Evolutionary conservation across 2,888 invertebrate species (phyloP).

Genomic region (Kryphioiulus occultus): DNA sequence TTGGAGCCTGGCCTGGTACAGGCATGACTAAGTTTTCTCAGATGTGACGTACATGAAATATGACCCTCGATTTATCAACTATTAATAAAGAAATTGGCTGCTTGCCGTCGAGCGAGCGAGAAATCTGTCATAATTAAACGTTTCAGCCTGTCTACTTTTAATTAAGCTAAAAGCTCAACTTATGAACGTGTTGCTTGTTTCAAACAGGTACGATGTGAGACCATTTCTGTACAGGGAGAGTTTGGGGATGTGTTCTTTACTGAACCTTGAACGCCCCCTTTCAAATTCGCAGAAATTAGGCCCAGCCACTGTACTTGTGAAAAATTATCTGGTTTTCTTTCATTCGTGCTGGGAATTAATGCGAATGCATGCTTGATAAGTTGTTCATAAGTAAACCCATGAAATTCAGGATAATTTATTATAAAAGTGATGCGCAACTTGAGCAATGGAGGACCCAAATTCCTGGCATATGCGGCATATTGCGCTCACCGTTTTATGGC

Average conservation of each 20-base stretch:
- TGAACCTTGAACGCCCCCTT: too few relatives aligned
- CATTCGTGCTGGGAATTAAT: neutral
- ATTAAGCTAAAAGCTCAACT: neutral
- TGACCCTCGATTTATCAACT: neutral
- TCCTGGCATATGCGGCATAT: neutral
- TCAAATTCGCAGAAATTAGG: too few relatives aligned
- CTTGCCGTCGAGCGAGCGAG: neutral
- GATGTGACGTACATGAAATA: neutral
- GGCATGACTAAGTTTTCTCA: neutral
- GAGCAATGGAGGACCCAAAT: neutral
- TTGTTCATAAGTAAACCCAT: neutral
- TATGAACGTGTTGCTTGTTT: neutral
- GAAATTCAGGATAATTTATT: neutral
- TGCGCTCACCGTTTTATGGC: neutral
- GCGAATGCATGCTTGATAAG: neutral
- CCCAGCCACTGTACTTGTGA: too few relatives aligned
- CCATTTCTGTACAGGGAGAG: neutral
- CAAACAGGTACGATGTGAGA: neutral
- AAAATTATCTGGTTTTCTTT: too few relatives aligned
- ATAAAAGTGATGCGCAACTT: neutral
- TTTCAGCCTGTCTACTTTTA: neutral
- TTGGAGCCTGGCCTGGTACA: neutral
- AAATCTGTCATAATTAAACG: slow-evolving; percentile 35
- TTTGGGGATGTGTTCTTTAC: neutral
- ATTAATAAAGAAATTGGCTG: neutral